Evolutionary conservation across 2,888 invertebrate genomes (phyloP), one percentile per base, ranked within the genome.

Genomic region (Yponomeuta malinellus): DNA sequence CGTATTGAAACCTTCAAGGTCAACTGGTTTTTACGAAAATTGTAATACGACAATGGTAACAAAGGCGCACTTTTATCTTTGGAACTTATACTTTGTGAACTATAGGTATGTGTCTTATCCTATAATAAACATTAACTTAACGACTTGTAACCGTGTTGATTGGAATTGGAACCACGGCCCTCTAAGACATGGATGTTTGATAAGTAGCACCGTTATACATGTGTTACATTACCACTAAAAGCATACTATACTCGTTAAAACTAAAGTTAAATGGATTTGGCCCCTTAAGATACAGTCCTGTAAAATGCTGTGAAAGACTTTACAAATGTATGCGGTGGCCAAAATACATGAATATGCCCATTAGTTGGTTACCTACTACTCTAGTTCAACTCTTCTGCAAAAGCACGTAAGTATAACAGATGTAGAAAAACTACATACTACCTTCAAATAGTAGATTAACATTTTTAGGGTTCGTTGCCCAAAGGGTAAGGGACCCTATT

Each of bases 161-260:
- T 59, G 52, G 52, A 59, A 59, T 59, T 59, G 52, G 52, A 59
- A 59, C 52, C 31, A 31, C 37, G 68, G 33, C 23, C 68, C 15
- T 48, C 8, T 68, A 37, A 68, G 15, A 23, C 68, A 67, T 43
- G 65, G 43, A 15, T 10, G 8, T 68, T 68, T 68, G 68, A 68
- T 68, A 68, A 68, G 31, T 59, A 23, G 43, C 43, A n/a, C 68
- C 68, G 68, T 68, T 68, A 43, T 43, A 43, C 43, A 43, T 43
- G 8, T 43, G 43, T 43, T 43, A 48, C 68, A 48, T 10, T 48
- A n/a, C 68, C 48, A 68, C 68, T 68, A 68, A 68, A 68, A 68
- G 68, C 68, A 10, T 48, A 67, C 43, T 68, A 23, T 48, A 67
- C 43, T 68, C 68, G 37, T 68, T 68, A 65, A 65, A 65, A 65